Evolutionary conservation across 2,797 vertebrate species (phyloP), one percentile per base, ranked within the genome.

Genomic region (Acestrorhynchus altus): DNA sequence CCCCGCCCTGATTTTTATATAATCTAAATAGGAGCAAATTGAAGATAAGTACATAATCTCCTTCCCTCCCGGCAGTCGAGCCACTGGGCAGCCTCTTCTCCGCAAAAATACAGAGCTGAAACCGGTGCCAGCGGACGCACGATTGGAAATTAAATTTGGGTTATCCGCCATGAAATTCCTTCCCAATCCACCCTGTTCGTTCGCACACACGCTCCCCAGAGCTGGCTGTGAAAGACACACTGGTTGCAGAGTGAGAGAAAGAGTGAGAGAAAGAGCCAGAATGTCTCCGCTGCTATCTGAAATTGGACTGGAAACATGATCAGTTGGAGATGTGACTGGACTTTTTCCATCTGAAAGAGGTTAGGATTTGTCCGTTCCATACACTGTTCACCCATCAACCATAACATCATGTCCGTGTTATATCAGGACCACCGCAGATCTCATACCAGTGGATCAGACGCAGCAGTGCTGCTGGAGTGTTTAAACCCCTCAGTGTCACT

Each of bases 71-170:
- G 86, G 91, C 89, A 83, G 81, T 87, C 82, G 86, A 28, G 88
- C 91, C 89, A 90, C 88, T 90, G 86, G 82, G 89, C 88, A 86
- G 89, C 89, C 89, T 88, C 87, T 87, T 92, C 90, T 54, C 91
- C 87, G 90, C 90, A 88, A 89, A 92, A 92, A 90, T 88, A 89
- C 85, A 65, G 89, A 86, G 87, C 86, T 85, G 90, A 88, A 91
- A 90, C 86, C 81, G 76, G 86, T 88, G 89, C 87, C 90, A 88
- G 86, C 89, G 42, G 88, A 89, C 87, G 86, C 52, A 81, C 89
- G 89, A 92, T 91, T 91, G 90, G 90, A 93, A 93, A 91, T 92
- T 89, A 92, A 84, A 93, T 94, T 91, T 90, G 89, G 91, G 90
- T 93, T 91, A 92, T 93, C 91, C 85, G 83, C 88, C 90, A 89